Base-by-base conservation (phyloP, 2,888 invertebrate species). In the Leptothorax acervorum region DNA sequence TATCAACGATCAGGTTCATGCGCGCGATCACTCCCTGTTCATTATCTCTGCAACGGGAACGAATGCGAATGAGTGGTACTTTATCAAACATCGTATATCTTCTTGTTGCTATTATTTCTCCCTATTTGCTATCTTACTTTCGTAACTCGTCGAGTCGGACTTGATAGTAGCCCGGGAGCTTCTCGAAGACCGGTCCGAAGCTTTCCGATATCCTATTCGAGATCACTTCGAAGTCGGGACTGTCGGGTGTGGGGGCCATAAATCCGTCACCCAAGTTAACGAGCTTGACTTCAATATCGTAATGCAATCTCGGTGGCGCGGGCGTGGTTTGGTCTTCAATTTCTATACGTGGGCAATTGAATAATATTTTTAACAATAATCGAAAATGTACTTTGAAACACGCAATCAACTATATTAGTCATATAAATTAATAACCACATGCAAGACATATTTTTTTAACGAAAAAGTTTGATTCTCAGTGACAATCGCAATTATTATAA, bases 181-280 rank as follows among this genome's bases (percentile, higher is more conserved):
- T 95, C 55, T 89, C 87, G 51, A 97, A 95, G 12, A 96, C 95
- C 6, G 96, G 96, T 85, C 96, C 96, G 91, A 97, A 96, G 65
- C 96, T 97, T 81, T 96, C 96, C n/a, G 96, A 95, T 66, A 97
- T 96, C 4, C 96, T 96, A 57, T 96, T 96, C 11, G 97, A 96
- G 48, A 98, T 95, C 82, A 96, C 96, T 51, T 97, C 97, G 92
- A 97, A 98, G 90, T 98, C 97, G 18, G 96, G 94, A 28, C 96
- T 96, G n/a, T 97, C 97, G 0, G 96, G 95, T n/a, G 96, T 95
- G 0, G 98, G 98, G 0, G 97, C 96, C 81, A 96, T 95, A 95
- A 97, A 98, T 89, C 97, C 97, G 92, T 98, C 97, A 0, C 97
- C 98, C 51, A 98, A 95, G 53, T 97, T 97, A 42, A 97, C 96